These are phyloP conservation scores for Agrochola lychnidis DNA, from an alignment of 2,888 invertebrate genomes.

Conservation along the genomic window DNA sequence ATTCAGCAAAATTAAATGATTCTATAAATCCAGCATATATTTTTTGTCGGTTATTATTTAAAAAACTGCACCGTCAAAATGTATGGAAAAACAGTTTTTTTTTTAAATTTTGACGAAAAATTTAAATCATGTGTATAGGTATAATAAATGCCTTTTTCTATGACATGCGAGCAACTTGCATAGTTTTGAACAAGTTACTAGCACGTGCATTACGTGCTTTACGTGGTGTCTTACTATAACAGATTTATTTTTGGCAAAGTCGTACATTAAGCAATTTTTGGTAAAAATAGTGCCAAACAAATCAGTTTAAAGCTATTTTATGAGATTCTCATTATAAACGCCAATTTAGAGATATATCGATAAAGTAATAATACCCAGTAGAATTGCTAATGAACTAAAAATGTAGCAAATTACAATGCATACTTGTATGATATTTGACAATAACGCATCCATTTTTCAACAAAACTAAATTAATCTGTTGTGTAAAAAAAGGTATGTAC, in stretches of 20 bases:
- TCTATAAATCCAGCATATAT: not conserved
- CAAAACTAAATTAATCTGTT: not conserved
- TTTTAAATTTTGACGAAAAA: not conserved
- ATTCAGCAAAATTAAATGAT: too few species aligned
- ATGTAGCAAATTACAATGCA: not conserved
- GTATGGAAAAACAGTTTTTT: not conserved
- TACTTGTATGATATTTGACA: not conserved
- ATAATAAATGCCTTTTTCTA: not conserved
- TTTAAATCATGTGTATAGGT: not conserved
- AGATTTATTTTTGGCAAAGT: not conserved
- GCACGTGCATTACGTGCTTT: not conserved
- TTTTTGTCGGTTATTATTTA: not conserved
- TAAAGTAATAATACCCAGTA: not conserved
- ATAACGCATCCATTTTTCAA: not conserved
- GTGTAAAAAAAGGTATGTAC: not conserved
- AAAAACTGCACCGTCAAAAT: not conserved
- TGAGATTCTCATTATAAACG: not conserved
- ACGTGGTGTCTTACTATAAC: not conserved
- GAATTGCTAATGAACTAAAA: not conserved
- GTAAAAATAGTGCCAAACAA: conserved; percentile 18
- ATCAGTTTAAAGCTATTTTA: conserved; percentile 10
- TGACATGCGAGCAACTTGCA: not conserved
- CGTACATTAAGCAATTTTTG: not conserved
- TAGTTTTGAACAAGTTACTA: not conserved
- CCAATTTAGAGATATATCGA: not conserved